These are phyloP conservation scores for Dromiciops gliroides DNA, from an alignment of 2,113 vertebrate species.

Conservation along the genomic window DNA sequence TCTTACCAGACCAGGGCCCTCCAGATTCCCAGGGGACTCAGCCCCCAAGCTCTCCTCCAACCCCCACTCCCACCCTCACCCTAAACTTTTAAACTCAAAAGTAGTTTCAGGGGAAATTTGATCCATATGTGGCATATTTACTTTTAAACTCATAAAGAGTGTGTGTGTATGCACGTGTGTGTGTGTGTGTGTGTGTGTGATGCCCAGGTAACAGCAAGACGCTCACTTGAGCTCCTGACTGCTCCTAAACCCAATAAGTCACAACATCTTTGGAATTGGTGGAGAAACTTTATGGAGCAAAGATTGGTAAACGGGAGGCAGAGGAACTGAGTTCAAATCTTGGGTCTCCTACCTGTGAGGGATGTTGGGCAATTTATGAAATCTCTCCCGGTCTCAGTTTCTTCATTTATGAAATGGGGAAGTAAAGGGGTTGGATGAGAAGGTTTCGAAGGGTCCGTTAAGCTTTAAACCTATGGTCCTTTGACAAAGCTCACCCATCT, in stretches of 20 bases:
- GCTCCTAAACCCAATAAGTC: background rate
- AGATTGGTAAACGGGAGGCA: background rate
- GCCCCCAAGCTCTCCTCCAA: background rate
- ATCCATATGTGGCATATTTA: background rate
- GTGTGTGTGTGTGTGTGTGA: background rate
- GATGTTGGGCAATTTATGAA: no score
- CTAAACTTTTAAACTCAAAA: background rate
- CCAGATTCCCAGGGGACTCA: background rate
- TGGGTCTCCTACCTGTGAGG: background rate
- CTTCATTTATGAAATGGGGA: background rate
- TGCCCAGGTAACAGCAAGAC: background rate
- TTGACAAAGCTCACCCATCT: background rate
- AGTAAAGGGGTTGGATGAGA: fast-evolving
- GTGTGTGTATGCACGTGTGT: background rate
- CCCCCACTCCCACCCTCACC: background rate
- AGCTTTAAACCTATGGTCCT: background rate
- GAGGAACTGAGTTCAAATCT: background rate
- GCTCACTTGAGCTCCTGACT: background rate
- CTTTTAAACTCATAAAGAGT: background rate
- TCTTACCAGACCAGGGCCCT: background rate
- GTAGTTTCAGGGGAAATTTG: background rate
- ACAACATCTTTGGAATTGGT: background rate
- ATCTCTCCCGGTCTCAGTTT: background rate
- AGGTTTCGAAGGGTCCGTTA: background rate
- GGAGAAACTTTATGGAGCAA: background rate